Evolutionary conservation across 1,140 invertebrate genomes (phyloP), one percentile per base, ranked within the genome.

Genomic region (Dreissena polymorpha): DNA sequence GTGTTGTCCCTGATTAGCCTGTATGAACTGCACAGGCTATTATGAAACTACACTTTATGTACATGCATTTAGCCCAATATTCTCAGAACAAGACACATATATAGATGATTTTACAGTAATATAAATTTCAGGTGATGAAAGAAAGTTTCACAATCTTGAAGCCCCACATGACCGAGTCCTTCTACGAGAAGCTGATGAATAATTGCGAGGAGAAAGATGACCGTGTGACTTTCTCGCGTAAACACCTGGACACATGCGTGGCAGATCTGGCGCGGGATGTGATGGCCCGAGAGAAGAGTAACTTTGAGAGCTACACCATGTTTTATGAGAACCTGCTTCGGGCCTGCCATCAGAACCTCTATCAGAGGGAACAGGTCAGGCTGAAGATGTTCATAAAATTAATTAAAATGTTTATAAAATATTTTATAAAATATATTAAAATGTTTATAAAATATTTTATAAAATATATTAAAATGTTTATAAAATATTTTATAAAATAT

Each of bases 261-360:
- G 82, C 85, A 10, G 74, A 88, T 49, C 86, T 93, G 12, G 89
- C 88, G 12, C 83, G 86, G 12, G 87, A 85, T 55, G 85, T 93
- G 16, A 91, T 92, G 88, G 85, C 82, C 0, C 84, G 92, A 81
- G 92, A 93, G 81, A 91, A 89, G 72, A 83, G 88, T 10, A 91
- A 89, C 77, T 93, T 91, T 88, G 91, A 92, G 69, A 92, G 92
- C 79, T 93, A 93, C 80, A 90, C 90, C 13, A 93, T 90, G 88
- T 93, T 91, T 69, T 93, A 93, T 88, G 93, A 93, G 80, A 92
- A 91, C 57, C 72, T 93, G 27, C 79, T 93, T 49, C 86, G 90
- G 79, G 80, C 86, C 21, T 88, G 92, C 63, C 92, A 92, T 69
- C 91, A 92, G 71, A 84, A 91, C 21, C 83, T 93, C 14, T 93